Evolutionary conservation across 2,888 invertebrate species (phyloP), one percentile per base, ranked within the genome.

Genomic region (Sepioteuthis lessoniana): DNA sequence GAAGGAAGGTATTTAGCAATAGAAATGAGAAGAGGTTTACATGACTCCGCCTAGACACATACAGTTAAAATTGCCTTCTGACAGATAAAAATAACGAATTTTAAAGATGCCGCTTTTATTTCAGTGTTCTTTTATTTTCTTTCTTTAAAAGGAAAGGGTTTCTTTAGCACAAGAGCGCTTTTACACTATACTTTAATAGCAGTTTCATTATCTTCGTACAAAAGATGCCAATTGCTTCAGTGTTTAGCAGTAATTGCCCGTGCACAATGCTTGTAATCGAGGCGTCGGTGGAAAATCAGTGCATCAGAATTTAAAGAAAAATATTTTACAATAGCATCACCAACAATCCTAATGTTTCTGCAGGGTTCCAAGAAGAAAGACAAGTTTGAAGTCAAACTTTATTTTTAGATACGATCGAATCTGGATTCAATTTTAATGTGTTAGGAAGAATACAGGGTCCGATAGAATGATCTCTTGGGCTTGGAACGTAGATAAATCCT

Each of bases 11-110:
- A n/a, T 76, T 76, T 76, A 10, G 13, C 10, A 35, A 76, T 76
- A 13, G 76, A 35, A n/a, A n/a, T 76, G 76, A 76, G n/a, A 76
- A 35, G n/a, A n/a, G 76, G n/a, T 35, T 76, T 55, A 25, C n/a
- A 76, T 76, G n/a, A 76, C 76, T 35, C 76, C 76, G 1, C 76
- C 76, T 76, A n/a, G 76, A 76, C 76, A 76, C 76, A 13, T n/a
- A 76, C 76, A n/a, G n/a, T n/a, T n/a, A n/a, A 76, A 76, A 76
- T 76, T 76, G n/a, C 76, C 76, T 76, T 76, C n/a, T 35, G 76
- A 76, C n/a, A 76, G n/a, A 16, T 76, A n/a, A 76, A 76, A 76
- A 76, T 76, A 76, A 16, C 76, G n/a, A 76, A 76, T 76, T 76
- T 76, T 76, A 76, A 76, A 76, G 76, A 76, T 19, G 76, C 13